Conservation (phyloP, 2,888 invertebrate genomes). For the Uloborus plumipes region DNA sequence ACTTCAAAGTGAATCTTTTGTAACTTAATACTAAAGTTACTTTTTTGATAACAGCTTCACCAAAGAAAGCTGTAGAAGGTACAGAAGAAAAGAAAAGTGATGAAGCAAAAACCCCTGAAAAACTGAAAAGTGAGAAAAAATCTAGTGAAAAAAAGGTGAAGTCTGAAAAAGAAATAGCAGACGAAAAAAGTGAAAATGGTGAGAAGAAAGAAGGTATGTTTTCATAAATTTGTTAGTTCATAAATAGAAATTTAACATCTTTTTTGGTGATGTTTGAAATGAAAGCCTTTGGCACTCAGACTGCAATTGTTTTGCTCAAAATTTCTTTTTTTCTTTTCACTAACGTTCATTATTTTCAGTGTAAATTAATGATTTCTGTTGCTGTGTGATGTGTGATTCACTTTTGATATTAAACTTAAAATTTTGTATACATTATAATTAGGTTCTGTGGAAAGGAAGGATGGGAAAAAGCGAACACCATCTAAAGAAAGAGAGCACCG, state of each 20-base stretch:
- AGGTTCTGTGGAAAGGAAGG: constrained; percentile 25
- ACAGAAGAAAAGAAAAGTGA: constrained; percentile 8
- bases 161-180: constrained; percentile 20
- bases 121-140: constrained; percentile 43
- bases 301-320: no score
- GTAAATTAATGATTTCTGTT: no score
- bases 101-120: constrained; percentile 11
- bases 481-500: constrained; percentile 28
- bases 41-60: neutral
- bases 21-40: no score
- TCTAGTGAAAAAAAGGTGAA: constrained; percentile 27
- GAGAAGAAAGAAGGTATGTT: constrained; percentile 3
- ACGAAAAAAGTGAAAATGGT: constrained; percentile 30
- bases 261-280: no score
- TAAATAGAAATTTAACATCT: no score
- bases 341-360: no score
- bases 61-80: neutral
- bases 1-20: no score
- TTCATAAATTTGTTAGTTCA: neutral
- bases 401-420: neutral
- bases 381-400: no score
- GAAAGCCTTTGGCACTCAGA: no score
- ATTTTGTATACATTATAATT: neutral
- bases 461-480: constrained; percentile 19
- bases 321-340: no score